Base-by-base conservation (phyloP, 1,140 invertebrate species). In the Anagrus nilaparvatae region DNA sequence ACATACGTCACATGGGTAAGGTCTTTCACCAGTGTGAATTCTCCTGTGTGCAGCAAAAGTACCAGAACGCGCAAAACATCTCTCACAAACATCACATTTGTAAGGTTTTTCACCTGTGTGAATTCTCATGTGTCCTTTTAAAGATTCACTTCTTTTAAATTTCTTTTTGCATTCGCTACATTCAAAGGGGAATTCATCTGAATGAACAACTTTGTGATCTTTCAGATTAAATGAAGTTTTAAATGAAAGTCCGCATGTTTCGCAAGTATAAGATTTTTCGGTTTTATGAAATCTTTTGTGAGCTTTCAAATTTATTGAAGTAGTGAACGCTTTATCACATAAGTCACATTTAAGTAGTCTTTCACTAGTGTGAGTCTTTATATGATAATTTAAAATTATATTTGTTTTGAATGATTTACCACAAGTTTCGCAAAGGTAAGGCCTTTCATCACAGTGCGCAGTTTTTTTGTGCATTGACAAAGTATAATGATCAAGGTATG, bases 251-350 rank as follows among this genome's bases (percentile, higher is more conserved):
- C 73, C 74, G 58, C 82, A 83, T 53, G 59, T 10, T 1, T 56
- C 45, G 36, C 60, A 63, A 16, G 27, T 16, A 41, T 55, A 56
- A 0, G 53, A 53, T 35, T 52, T 55, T 14, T 41, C 41, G 2
- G 46, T 52, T 32, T 60, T n/a, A 36, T 63, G 58, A 61, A 67
- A 44, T 56, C 61, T 59, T 70, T 77, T 54, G 48, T 68, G 66
- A 12, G 61, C 58, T 19, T 55, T 51, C 5, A 69, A 32, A 66
- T n/a, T n/a, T n/a, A n/a, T n/a, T n/a, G n/a, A n/a, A n/a, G n/a
- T n/a, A 10, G 77, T 79, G 51, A 84, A 84, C 7, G 74, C 65
- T 46, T 81, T 77, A 18, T 75, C 73, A 55, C 82, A 85, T 40
- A 70, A 63, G 27, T 71, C 71, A 54, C 82, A 84, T 25, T 76